Base-by-base conservation (phyloP, 2,797 vertebrate genomes). In the Paguma larvata region DNA sequence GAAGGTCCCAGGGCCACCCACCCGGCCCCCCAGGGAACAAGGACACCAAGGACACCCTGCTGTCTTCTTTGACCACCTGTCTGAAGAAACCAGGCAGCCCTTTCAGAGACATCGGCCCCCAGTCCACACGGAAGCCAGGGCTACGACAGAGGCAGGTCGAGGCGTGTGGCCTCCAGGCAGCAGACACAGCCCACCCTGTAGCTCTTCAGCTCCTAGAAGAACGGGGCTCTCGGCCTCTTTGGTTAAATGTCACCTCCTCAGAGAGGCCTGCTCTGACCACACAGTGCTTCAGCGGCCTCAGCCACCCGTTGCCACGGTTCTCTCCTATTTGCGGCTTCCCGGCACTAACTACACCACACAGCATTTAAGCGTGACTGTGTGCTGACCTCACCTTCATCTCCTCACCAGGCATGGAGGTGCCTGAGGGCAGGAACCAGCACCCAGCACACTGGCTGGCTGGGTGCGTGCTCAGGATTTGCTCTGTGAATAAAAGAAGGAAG, bases 311-410 rank as follows among this genome's bases (percentile, higher is more conserved):
- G 16, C n/a, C 59, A 2, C 0, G 3, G n/a, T 38, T 18, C 93
- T 34, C 62, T 63, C 27, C 41, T 7, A 3, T 38, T 19, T 8
- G 12, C n/a, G 67, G 65, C 19, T 48, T 59, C 80, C 87, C 2
- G 62, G 85, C 25, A 91, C 51, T 16, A 16, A 11, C 6, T 0
- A 0, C 65, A 51, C 15, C 7, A 4, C 4, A 32, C 8, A 16
- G 56, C 5, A 6, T 3, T 19, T 23, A 19, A 38, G 8, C 1
- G 12, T 0, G 0, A 11, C 32, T 51, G 38, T 12, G 16, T 9
- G 13, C 70, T 0, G 21, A 30, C 16, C 70, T 30, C 4, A 27
- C 72, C 56, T 23, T 14, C 34, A 15, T 13, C 41, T 59, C 51
- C 73, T 15, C 1, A 56, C 34, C 23, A 19, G 0, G 19, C 30